phyloP scores from a whole-genome alignment of 2,888 invertebrate species.

The Xylocampa areola region DNA sequence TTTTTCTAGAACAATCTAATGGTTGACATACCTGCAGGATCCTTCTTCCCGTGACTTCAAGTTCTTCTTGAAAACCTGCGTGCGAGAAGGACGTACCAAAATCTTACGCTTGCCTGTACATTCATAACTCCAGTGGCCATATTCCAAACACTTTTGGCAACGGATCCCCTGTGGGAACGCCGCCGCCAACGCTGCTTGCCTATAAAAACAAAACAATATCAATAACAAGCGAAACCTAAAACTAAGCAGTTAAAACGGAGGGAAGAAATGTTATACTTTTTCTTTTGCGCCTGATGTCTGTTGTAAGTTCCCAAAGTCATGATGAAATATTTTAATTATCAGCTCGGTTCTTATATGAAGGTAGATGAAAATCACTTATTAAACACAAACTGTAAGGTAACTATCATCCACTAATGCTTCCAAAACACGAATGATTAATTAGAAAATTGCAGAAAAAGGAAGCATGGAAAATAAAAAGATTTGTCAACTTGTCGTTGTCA shows the following conservation, averaged over 20 bases:
- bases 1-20: conserved; percentile 30
- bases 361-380: conserved; percentile 48
- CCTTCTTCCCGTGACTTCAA: conserved; percentile 80
- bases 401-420: conserved; percentile 48
- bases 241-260: conserved; percentile 17
- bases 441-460: conserved; percentile 55
- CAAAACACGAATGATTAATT: conserved; percentile 63
- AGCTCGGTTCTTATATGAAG: conserved; percentile 38
- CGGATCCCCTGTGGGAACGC: conserved; percentile 94
- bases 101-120: conserved; percentile 97
- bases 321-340: conserved; percentile 51
- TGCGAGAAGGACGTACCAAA: conserved; percentile 95
- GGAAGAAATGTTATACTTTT: conserved; percentile 74
- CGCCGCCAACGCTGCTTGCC: conserved; percentile 90
- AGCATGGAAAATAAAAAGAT: conserved; percentile 61
- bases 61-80: conserved; percentile 93
- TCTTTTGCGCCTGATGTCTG: conserved; percentile 83
- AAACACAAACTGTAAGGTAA: conserved; percentile 21
- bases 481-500: conserved; percentile 61
- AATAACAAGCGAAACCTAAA: conserved; percentile 26
- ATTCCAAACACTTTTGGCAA: conserved; percentile 97
- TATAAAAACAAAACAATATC: conserved; percentile 58
- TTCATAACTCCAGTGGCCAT: conserved; percentile 98
- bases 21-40: conserved; percentile 74
- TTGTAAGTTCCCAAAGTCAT: conserved; percentile 87